phyloP scores from a whole-genome alignment of 2,888 invertebrate genomes.

The Sinhomidia bicolor region DNA sequence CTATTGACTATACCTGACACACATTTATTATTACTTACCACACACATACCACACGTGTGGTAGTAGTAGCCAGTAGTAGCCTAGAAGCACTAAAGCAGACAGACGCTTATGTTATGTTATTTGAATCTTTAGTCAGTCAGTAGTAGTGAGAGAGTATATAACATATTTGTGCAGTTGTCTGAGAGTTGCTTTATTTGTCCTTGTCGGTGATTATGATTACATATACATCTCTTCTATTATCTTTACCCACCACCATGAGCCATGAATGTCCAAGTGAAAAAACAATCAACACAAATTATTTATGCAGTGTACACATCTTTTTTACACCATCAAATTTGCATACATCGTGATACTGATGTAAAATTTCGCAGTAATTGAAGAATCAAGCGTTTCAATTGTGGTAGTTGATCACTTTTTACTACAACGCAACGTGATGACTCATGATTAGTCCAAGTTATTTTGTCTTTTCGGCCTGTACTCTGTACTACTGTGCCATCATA shows the following conservation, averaged over 20 bases:
- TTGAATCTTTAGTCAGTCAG: not conserved
- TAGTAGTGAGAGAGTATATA: not conserved
- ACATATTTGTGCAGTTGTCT: conserved; percentile 36
- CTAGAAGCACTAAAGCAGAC: too few relatives aligned
- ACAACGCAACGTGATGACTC: not conserved
- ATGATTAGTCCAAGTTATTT: not conserved
- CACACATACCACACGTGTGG: not conserved
- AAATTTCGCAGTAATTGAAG: conserved; percentile 24
- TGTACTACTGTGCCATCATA: not conserved
- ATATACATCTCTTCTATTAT: not conserved
- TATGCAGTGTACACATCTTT: not conserved
- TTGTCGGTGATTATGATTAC: conserved; percentile 37
- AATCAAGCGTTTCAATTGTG: conserved; percentile 47
- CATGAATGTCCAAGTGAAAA: conserved; percentile 25
- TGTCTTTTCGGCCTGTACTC: not conserved
- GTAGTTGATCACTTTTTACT: conserved; percentile 8
- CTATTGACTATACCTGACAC: too few relatives aligned
- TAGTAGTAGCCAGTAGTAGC: too few relatives aligned
- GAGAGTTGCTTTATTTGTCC: conserved; percentile 18
- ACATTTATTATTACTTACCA: too few relatives aligned
- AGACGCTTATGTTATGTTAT: not conserved
- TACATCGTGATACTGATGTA: not conserved
- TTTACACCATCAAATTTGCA: not conserved
- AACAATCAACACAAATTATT: conserved; percentile 23
- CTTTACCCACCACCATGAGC: conserved; percentile 25